Base-by-base conservation (phyloP, 2,797 vertebrate species). In the Cryptoblepharus egeriae region DNA sequence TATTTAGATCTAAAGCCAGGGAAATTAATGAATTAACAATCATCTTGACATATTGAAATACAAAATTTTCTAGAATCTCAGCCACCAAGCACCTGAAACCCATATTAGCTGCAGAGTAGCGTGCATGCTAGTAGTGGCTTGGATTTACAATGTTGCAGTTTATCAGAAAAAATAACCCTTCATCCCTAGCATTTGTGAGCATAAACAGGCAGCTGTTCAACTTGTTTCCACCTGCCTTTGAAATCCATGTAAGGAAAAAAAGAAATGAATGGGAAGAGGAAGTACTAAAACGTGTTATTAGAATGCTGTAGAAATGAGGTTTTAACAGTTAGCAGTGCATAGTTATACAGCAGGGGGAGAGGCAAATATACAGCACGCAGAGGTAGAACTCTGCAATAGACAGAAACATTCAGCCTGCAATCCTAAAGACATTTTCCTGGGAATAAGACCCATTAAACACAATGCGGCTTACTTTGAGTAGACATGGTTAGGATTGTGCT, bases 311-410 rank as follows among this genome's bases (percentile, higher is more conserved):
- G 35, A 45, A 90, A 82, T 81, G 73, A 77, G 75, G 77, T 80
- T 57, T 2, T 6, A 88, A 82, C 85, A 75, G 85, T 88, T 79
- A 86, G 22, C 67, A 86, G 86, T 74, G 87, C 81, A 16, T 52
- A 52, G 45, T 90, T 89, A 81, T 85, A 92, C 84, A 88, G 81
- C 86, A 90, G 77, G 61, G 88, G 83, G 83, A 69, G 35, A 76
- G 85, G 89, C 86, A 91, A 92, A 92, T n/a, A 89, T 83, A 84
- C 81, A 83, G 83, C 2, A 8, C 52, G 39, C 8, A 30, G 55
- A 49, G 30, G 32, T 60, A 37, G 30, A n/a, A 2, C 52, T 61
- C 20, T 82, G 13, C 45, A 60, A 69, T 35, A 35, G 28, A 24
- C 3, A 11, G 57, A 61, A 61, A 68, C 16, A 22, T 26, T 77